phyloP scores from a whole-genome alignment of 2,797 vertebrate genomes.

The Gallinago stenura region DNA sequence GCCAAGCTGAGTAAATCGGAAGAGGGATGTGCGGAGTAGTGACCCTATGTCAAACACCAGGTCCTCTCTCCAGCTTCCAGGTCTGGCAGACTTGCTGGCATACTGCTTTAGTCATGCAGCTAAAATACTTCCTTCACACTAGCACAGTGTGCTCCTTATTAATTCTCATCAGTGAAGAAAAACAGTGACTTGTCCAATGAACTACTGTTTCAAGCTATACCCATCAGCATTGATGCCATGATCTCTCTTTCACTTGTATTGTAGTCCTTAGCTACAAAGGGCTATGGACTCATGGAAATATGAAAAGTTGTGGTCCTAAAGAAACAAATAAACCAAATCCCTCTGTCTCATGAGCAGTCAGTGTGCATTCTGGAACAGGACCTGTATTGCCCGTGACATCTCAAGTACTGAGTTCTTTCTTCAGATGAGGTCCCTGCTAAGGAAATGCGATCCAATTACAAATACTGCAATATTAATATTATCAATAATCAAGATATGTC shows the following conservation, averaged over 20 bases:
- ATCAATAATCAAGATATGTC: neutral
- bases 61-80: neutral
- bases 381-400: rapidly evolving
- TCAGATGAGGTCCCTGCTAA: neutral
- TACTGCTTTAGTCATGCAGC: neutral
- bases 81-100: neutral
- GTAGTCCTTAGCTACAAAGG: neutral
- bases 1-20: neutral
- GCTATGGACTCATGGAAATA: neutral
- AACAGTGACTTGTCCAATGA: neutral
- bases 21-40: neutral
- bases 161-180: neutral
- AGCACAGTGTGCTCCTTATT: neutral
- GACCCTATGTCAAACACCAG: neutral
- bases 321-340: neutral
- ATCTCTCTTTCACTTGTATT: neutral
- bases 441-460: neutral
- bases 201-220: neutral
- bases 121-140: neutral
- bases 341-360: neutral
- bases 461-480: neutral
- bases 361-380: neutral
- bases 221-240: neutral
- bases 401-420: neutral
- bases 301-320: neutral